phyloP scores from a whole-genome alignment of 2,797 vertebrate genomes.

The Chaetophractus vellerosus region DNA sequence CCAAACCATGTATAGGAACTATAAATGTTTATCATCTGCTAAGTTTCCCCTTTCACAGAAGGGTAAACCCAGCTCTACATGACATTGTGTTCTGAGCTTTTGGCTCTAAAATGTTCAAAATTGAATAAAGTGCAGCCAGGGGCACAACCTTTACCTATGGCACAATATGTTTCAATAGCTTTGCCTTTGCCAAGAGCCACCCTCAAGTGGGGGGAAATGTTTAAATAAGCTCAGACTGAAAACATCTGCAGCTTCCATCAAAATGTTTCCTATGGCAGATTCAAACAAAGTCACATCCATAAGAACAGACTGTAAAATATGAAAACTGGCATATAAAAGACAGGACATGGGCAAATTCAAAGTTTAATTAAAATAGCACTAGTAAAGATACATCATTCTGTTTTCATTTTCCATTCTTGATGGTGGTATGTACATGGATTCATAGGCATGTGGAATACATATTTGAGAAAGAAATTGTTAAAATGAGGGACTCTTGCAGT shows the following conservation, averaged over 20 bases:
- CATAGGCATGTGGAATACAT: neutral
- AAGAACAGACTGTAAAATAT: neutral
- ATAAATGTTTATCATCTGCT: constrained; percentile 23
- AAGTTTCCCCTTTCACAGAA: neutral
- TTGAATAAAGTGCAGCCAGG: neutral
- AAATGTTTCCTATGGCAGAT: neutral
- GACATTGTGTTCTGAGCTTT: neutral
- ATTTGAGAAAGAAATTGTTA: neutral
- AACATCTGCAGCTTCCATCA: neutral
- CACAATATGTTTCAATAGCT: neutral
- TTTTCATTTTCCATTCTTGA: neutral
- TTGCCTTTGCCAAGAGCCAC: constrained; percentile 1
- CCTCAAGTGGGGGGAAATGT: neutral
- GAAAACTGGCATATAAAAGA: neutral
- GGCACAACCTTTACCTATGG: neutral
- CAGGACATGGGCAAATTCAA: neutral
- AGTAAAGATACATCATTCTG: neutral
- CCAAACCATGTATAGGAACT: neutral
- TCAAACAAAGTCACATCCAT: neutral
- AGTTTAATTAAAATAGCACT: neutral
- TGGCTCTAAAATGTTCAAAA: neutral
- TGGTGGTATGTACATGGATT: neutral
- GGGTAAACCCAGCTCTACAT: neutral
- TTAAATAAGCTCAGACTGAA: neutral
- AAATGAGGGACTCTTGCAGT: neutral